Percentiles rank a stretch among this genome's conserved stretches.
phyloP scores from a whole-genome alignment of 2,797 vertebrate species.

The Ptychadena robeensis region DNA sequence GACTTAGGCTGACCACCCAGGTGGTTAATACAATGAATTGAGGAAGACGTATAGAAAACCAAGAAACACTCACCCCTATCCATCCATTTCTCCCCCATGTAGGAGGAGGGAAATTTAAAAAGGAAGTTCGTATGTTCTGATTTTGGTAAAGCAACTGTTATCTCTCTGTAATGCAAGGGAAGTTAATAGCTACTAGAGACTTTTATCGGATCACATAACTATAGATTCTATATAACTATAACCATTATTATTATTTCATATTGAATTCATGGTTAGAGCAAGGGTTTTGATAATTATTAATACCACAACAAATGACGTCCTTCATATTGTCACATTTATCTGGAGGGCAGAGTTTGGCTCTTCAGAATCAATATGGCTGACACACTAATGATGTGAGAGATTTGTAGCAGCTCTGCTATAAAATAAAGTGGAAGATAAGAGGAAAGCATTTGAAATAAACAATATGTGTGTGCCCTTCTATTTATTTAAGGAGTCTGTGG shows the following conservation, averaged over 20 bases:
- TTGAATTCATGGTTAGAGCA: not conserved
- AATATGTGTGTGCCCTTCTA: not conserved
- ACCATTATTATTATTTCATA: not conserved
- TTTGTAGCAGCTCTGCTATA: not conserved
- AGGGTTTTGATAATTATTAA: not conserved
- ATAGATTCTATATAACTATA: too few species aligned
- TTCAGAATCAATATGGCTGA: not conserved
- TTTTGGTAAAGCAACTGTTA: too few species aligned
- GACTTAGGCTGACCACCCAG: too few species aligned
- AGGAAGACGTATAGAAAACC: too few species aligned
- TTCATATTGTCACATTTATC: not conserved
- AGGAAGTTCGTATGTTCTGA: too few species aligned
- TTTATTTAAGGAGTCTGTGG: constrained; percentile 13
- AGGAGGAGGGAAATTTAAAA: too few species aligned
- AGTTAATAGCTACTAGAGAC: too few species aligned
- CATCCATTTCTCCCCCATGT: too few species aligned
- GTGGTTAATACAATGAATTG: too few species aligned
- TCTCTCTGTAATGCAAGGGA: too few species aligned
- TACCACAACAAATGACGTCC: not conserved
- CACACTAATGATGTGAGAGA: constrained; percentile 4
- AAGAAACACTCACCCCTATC: too few species aligned
- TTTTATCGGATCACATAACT: too few species aligned
- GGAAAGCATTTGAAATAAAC: not conserved
- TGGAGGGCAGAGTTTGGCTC: not conserved
- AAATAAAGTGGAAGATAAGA: not conserved